Evolutionary conservation across 2,888 invertebrate genomes (phyloP).

Genomic region (Clanis bilineata): DNA sequence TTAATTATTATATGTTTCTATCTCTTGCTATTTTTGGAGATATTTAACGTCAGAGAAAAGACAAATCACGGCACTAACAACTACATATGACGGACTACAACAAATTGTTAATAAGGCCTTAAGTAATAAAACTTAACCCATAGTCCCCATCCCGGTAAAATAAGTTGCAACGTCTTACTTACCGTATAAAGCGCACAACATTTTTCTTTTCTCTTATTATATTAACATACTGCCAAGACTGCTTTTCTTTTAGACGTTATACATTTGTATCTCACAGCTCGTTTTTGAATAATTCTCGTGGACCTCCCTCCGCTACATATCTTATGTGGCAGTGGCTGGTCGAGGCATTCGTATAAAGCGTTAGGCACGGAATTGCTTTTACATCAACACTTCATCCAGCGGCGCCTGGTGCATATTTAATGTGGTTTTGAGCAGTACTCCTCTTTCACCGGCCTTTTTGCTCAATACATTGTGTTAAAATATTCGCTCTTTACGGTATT

Average conservation of each 20-base stretch:
- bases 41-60: no score
- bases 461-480: background rate
- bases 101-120: background rate
- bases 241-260: background rate
- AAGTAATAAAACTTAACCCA: background rate
- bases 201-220: background rate
- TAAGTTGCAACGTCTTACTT: background rate
- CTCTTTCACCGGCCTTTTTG: background rate
- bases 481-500: background rate
- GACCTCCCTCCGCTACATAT: background rate
- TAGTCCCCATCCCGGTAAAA: background rate
- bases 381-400: slow-evolving; percentile 25
- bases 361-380: slow-evolving; percentile 35
- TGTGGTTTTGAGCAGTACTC: slow-evolving; percentile 5
- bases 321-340: slow-evolving; percentile 21
- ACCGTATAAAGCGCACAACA: background rate
- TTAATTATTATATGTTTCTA: no score
- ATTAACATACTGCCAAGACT: background rate
- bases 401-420: slow-evolving; percentile 26
- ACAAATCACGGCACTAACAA: no score
- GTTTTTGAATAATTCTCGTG: background rate
- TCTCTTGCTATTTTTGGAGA: no score
- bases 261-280: background rate
- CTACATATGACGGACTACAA: no score
- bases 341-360: slow-evolving; percentile 31